These are phyloP conservation scores for Anoplius nigerrimus DNA, from an alignment of 2,888 invertebrate species.

Conservation along the genomic window DNA sequence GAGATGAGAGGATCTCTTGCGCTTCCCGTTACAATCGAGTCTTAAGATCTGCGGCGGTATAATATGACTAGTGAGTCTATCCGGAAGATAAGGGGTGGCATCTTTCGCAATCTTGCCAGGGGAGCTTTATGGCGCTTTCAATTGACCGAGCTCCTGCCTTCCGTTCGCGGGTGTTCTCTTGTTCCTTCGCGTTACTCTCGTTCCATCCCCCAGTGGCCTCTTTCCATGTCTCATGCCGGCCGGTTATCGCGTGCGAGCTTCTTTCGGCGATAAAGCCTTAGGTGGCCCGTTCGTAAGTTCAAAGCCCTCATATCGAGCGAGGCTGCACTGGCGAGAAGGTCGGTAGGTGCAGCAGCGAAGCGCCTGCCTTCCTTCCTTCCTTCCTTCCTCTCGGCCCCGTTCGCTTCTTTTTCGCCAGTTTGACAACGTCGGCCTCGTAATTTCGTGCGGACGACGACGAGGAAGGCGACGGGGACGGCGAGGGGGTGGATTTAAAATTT, in stretches of 20 bases:
- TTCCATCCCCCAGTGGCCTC: neutral
- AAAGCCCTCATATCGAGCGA: constrained; percentile 47
- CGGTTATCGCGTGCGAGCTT: constrained; percentile 30
- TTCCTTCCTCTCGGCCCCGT: constrained; percentile 8
- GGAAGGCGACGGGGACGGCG: neutral
- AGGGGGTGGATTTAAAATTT: constrained; percentile 29
- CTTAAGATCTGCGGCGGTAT: too few relatives aligned
- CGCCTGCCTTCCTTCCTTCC: neutral
- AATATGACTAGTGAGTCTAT: too few relatives aligned
- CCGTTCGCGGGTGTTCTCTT: too few relatives aligned
- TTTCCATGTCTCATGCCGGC: constrained; percentile 4
- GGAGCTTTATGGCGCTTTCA: too few relatives aligned
- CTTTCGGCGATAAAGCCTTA: constrained; percentile 36
- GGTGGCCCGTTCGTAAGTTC: constrained; percentile 35
- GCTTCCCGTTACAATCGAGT: too few relatives aligned
- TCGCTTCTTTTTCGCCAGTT: constrained; percentile 12
- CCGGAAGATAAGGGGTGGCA: too few relatives aligned
- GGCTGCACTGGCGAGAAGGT: neutral
- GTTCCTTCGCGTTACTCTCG: neutral
- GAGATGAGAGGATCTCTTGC: too few relatives aligned
- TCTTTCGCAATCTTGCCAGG: too few relatives aligned
- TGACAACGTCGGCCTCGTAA: constrained; percentile 29
- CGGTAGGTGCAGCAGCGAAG: too few relatives aligned
- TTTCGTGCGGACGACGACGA: constrained; percentile 9
- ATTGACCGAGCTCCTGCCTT: too few relatives aligned